Evolutionary conservation across 2,797 vertebrate species (phyloP).

Genomic region (Tokudaia muenninki): DNA sequence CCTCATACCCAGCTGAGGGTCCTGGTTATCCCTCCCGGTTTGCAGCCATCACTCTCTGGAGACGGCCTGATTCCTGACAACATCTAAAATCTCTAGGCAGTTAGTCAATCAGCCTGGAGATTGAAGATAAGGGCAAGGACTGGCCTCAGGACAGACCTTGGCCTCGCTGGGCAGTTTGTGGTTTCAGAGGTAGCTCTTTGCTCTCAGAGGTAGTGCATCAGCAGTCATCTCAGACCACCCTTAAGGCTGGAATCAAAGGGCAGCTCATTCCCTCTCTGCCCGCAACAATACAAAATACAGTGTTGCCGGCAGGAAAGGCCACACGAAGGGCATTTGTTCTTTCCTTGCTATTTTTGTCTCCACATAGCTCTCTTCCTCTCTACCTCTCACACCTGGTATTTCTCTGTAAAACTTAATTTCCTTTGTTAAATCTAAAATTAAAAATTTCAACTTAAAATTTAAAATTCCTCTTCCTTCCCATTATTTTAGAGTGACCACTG

Average conservation of each 20-base stretch:
- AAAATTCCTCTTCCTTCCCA: background rate
- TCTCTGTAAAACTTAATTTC: conserved; percentile 18
- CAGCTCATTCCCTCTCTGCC: background rate
- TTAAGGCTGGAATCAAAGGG: background rate
- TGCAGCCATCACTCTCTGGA: background rate
- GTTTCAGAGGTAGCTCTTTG: background rate
- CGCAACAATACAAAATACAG: conserved; percentile 10
- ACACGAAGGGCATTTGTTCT: background rate
- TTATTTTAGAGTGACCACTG: background rate
- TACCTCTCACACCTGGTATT: background rate
- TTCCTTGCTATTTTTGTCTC: conserved; percentile 29
- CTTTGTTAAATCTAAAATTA: background rate
- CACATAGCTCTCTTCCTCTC: background rate
- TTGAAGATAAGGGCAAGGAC: background rate
- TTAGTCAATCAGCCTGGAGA: background rate
- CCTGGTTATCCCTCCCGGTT: background rate
- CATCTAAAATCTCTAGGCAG: background rate
- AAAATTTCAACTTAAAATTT: background rate
- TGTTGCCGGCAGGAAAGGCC: conserved; percentile 29
- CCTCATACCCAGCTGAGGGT: accelerated
- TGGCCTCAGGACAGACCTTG: background rate
- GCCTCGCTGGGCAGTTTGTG: background rate
- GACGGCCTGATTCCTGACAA: background rate
- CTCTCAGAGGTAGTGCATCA: background rate
- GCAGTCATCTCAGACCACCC: background rate